Evolutionary conservation across 2,888 invertebrate species (phyloP), one percentile per base, ranked within the genome.

Genomic region (Artemia sinica): DNA sequence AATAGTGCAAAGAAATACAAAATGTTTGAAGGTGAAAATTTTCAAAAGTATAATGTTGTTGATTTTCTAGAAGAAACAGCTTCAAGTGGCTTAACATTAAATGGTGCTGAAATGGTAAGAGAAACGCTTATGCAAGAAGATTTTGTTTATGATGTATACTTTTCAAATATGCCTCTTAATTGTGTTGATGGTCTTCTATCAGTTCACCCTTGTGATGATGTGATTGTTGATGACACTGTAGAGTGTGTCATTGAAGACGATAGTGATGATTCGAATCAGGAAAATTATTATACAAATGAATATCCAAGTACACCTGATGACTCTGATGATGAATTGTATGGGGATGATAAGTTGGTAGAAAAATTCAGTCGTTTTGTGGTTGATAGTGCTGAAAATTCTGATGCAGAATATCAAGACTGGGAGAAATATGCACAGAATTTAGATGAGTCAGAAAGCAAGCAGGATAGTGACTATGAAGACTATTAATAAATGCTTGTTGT

Each of bases 301-400:
- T 58, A 58, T 58, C 58, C 58, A 58, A 58, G 58, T 18, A 58
- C 58, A 58, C 58, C 58, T 18, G 58, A 58, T n/a, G 58, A 58
- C 58, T 58, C 58, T 8, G 58, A 58, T 58, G 58, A 14, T 58
- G 58, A 58, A 14, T 58, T 58, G 9, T 58, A 58, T 9, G 58
- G 58, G 6, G 58, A 58, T 18, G 58, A 58, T 18, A 14, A n/a
- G 14, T 58, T 58, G n/a, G 14, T 14, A 14, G 9, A 58, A 14
- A n/a, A 58, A 6, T 58, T 58, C 18, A 58, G 14, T 18, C 58
- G 58, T n/a, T 58, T 58, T 58, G 58, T 58, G 14, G 14, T 58
- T 6, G 58, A 58, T 6, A 14, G 14, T 18, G 58, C n/a, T 14
- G 58, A 58, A 58, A 14, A 14, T 18, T 58, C 58, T 14, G 58